These are phyloP conservation scores for Chrosomus eos DNA, from an alignment of 2,797 vertebrate species.

Conservation along the genomic window DNA sequence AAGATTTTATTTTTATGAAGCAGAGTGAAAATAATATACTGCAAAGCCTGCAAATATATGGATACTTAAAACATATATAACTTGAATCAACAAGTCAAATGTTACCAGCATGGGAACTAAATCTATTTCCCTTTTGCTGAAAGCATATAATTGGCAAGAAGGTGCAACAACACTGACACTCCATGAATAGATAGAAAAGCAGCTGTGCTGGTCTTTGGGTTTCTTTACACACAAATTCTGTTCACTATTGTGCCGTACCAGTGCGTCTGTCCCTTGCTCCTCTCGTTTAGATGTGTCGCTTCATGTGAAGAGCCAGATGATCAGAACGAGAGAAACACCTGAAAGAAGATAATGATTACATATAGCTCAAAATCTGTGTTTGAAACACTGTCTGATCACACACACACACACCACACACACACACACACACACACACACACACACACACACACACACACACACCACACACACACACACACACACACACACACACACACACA, in stretches of 20 bases:
- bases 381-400: not conserved
- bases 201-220: constrained; percentile 40
- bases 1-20: not conserved
- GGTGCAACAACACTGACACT: constrained; percentile 14
- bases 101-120: not conserved
- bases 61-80: not conserved
- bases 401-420: not conserved
- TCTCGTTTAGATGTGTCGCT: constrained; percentile 91
- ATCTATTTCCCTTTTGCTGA: not conserved
- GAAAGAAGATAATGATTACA: constrained; percentile 67
- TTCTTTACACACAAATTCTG: constrained; percentile 1
- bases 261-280: constrained; percentile 32
- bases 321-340: constrained; percentile 99
- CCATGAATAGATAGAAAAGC: constrained; percentile 26
- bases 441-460: not conserved
- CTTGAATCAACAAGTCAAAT: not conserved
- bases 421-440: not conserved
- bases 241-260: constrained; percentile 42
- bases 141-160: not conserved
- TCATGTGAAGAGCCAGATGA: constrained; percentile 99
- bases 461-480: not conserved
- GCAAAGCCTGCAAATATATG: not conserved
- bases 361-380: not conserved
- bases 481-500: not conserved
- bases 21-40: not conserved